phyloP scores from a whole-genome alignment of 2,888 invertebrate species.

The Dasysyrphus albostriatus region DNA sequence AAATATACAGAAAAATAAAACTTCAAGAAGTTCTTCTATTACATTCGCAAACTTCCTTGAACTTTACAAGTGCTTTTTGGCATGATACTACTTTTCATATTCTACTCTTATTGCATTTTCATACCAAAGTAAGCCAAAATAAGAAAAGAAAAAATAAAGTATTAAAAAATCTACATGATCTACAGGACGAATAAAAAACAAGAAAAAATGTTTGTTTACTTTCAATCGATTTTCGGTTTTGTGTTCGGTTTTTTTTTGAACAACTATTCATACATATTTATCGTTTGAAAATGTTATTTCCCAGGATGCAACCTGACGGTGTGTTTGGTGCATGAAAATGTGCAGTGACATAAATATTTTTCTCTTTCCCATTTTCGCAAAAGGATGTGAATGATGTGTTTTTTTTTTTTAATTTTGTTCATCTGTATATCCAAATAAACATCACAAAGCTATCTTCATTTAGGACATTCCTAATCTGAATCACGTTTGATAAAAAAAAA shows the following conservation, averaged over 20 bases:
- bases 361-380: conserved; percentile 17
- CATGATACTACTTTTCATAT: conserved; percentile 72
- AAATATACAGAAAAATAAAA: conserved; percentile 23
- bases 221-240: conserved; percentile 66
- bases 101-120: conserved; percentile 56
- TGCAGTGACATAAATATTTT: conserved; percentile 55
- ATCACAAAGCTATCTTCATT: conserved; percentile 44
- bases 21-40: conserved; percentile 69
- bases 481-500: conserved; percentile 38
- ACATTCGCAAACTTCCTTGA: conserved; percentile 71
- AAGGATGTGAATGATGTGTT: conserved; percentile 4
- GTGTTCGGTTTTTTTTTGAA: not conserved
- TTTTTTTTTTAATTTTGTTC: conserved; percentile 14
- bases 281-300: conserved; percentile 65
- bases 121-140: conserved; percentile 50
- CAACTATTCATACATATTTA: conserved; percentile 64
- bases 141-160: conserved; percentile 14
- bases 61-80: conserved; percentile 73
- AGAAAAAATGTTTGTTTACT: conserved; percentile 67
- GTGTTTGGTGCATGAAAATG: conserved; percentile 30
- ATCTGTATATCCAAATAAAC: conserved; percentile 32
- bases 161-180: conserved; percentile 19
- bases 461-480: conserved; percentile 55
- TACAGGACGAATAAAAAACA: conserved; percentile 30
- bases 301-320: conserved; percentile 61